phyloP scores from a whole-genome alignment of 2,113 vertebrate genomes.

The Pagrus major region DNA sequence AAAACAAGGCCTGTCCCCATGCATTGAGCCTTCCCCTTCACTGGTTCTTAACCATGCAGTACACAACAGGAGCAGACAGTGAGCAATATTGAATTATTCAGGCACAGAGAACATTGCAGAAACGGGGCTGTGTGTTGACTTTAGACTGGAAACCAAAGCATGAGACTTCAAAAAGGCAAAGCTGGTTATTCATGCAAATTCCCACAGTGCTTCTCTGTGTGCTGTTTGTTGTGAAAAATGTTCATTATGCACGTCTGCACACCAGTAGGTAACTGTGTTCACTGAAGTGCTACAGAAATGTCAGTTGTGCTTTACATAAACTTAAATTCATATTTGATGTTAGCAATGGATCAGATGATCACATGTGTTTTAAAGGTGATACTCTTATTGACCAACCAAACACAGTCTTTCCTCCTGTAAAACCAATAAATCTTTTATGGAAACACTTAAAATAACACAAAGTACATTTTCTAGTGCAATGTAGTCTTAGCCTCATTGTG shows the following conservation, averaged over 20 bases:
- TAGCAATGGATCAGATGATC: too few species aligned
- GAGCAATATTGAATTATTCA: conserved; percentile 80
- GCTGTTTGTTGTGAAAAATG: conserved; percentile 17
- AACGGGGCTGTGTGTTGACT: conserved; percentile 34
- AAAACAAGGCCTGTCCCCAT: conserved; percentile 74
- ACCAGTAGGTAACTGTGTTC: not conserved
- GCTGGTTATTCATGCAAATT: conserved; percentile 35
- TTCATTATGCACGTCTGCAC: conserved; percentile 6
- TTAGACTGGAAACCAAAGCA: conserved; percentile 32
- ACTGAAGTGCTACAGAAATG: not conserved
- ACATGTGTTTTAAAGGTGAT: too few species aligned
- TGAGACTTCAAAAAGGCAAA: conserved; percentile 36
- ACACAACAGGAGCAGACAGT: conserved; percentile 74
- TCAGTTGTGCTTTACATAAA: not conserved
- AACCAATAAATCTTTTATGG: not conserved
- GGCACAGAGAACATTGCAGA: conserved; percentile 59
- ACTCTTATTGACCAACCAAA: not conserved
- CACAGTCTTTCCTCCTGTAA: not conserved
- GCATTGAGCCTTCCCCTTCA: conserved; percentile 77
- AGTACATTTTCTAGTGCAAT: not conserved
- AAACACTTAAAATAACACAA: not conserved
- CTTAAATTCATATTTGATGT: too few species aligned
- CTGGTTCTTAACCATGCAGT: conserved; percentile 71
- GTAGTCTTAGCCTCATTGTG: not conserved
- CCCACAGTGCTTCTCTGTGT: not conserved